Evolutionary conservation across 2,797 vertebrate genomes (phyloP), one percentile per base, ranked within the genome.

Genomic region (Eupleurogrammus muticus): DNA sequence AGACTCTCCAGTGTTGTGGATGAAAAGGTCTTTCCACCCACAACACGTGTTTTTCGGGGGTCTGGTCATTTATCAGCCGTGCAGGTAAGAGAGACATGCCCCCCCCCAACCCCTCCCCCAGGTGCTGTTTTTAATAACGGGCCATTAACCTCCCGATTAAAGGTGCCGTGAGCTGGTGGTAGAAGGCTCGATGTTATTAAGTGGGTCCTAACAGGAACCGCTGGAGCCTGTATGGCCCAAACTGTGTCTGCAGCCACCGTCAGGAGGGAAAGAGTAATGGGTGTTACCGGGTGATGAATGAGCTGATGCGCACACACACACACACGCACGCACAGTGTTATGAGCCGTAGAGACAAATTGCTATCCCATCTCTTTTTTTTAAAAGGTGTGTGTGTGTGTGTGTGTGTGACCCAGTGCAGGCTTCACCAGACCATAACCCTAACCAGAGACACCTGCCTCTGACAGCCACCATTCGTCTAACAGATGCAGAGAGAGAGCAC

Each of bases 81-180:
- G 86, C 88, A 81, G 85, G 89, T 89, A 76, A 83, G 63, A 62
- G 56, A 64, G 77, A 80, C 65, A 67, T 82, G 81, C 79, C 81
- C 75, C n/a, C n/a, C n/a, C n/a, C n/a, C n/a, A n/a, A n/a, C n/a
- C n/a, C n/a, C n/a, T n/a, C n/a, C n/a, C 77, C 52, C 70, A 0
- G 23, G 49, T 75, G 69, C 64, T 78, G 75, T 84, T 91, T 88
- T 90, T 84, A 84, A 84, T 86, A 87, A 91, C 34, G 73, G 69
- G 56, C 90, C 90, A 93, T 94, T 93, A 90, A 81, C 82, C 77
- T 80, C 36, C 79, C 85, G 89, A 92, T 89, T 92, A 88, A 92
- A 84, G 84, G 83, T 79, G 84, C 65, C 63, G 78, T 46, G 71
- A 83, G 77, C 77, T 57, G 72, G 58, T 81, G 77, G 72, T 73